A percentile compares a stretch with the other conserved stretches of the same genome.
Conservation (phyloP, 2,113 vertebrate genomes). For the Hemiprocne comata region DNA sequence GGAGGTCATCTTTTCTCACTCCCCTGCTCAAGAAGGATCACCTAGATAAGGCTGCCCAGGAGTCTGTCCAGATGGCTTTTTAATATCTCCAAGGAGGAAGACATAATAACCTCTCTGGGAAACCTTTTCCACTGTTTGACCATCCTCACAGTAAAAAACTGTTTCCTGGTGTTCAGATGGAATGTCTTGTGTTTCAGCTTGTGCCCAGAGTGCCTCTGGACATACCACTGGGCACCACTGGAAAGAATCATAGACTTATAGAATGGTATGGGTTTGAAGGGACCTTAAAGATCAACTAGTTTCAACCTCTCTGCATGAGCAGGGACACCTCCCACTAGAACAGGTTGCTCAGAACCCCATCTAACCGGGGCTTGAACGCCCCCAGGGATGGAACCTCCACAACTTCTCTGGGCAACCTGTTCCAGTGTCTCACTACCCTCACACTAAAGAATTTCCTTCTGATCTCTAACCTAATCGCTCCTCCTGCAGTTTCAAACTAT, state of each 20-base stretch:
- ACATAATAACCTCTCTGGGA: not conserved
- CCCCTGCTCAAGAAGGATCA: not conserved
- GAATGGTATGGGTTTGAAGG: too few relatives aligned
- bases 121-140: not conserved
- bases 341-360: too few relatives aligned
- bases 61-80: not conserved
- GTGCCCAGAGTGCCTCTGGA: not conserved
- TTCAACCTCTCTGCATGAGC: too few relatives aligned
- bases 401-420: too few relatives aligned
- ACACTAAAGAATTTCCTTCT: too few relatives aligned
- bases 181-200: not conserved
- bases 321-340: too few relatives aligned
- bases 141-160: not conserved
- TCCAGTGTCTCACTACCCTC: too few relatives aligned
- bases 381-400: too few relatives aligned
- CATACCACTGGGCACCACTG: not conserved
- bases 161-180: not conserved
- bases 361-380: too few relatives aligned
- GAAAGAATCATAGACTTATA: not conserved
- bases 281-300: too few relatives aligned
- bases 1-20: not conserved
- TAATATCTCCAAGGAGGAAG: not conserved
- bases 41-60: not conserved
- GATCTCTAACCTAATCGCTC: too few relatives aligned
- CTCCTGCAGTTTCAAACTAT: too few relatives aligned